Base-by-base conservation (phyloP, 1,140 invertebrate genomes). In the Augochlora pura region DNA sequence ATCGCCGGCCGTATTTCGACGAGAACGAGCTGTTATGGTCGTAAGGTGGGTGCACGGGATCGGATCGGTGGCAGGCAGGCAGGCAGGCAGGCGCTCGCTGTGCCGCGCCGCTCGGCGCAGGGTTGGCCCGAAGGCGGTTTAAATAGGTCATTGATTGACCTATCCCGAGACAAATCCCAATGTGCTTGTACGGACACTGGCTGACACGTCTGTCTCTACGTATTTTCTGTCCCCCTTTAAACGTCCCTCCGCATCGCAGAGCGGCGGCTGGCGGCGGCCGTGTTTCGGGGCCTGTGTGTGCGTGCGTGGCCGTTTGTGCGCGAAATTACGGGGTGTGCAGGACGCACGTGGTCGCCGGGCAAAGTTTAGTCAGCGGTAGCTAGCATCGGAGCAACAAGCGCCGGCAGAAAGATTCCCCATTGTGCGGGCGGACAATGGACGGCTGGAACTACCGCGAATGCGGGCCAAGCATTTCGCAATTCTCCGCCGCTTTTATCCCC, bases 71-170 rank as follows among this genome's bases (percentile, higher is more conserved):
- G 32, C 32, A 32, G 32, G 1, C 32, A 32, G 32, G 32, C 32
- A 32, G 32, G 1, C 32, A 32, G 32, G 32, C 32, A 4, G 1
- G 32, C 32, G 32, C 32, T 32, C 32, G 32, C 32, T 32, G 1
- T 32, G 32, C 32, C 4, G 32, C 4, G 1, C 32, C 32, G 32
- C 32, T 16, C 49, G 49, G 77, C 66, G 68, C 52, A 83, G 85
- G 80, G 84, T 60, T 54, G 46, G 46, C 60, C 71, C 32, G 72
- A 82, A 79, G 84, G 77, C 73, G 71, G 72, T 82, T 86, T 88
- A 91, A 91, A 90, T 91, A 88, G 90, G 89, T 86, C 89, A 91
- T 91, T 91, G 89, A 91, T 91, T 91, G 90, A 90, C 87, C 88
- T 88, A 88, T 87, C 87, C 88, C 87, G 85, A 86, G 85, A 82